Base-by-base conservation (phyloP, 2,113 vertebrate species). In the cat (Felis catus) region DNA sequence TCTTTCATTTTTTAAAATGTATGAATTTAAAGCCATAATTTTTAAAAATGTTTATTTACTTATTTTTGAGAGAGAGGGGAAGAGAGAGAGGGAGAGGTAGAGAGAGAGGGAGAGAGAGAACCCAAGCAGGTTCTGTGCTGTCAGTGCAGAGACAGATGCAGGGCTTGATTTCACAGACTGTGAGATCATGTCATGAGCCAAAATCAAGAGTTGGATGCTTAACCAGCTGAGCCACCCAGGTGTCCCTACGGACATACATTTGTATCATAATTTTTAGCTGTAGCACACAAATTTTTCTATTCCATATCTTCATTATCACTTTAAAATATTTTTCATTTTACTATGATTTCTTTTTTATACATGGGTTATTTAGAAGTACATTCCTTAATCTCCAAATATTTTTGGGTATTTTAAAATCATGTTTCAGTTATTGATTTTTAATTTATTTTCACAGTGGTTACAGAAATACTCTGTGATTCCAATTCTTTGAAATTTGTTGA, bases 401-500 rank as follows among this genome's bases (percentile, higher is more conserved):
- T 90, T 65, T 94, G 19, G 45, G 2, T 45, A 51, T 74, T 93
- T 92, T 76, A 31, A 29, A 86, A 80, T 74, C 81, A 74, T 41
- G 78, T 79, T 91, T 82, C 25, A 66, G 8, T 74, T 87, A 31
- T 65, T 92, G 51, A 70, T 55, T 94, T 94, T 55, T 70, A n/a
- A 85, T 92, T 95, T 80, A 63, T 92, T 85, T 95, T 92, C 29
- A 80, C 15, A 61, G 5, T 78, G 36, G 7, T 83, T 10, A 87
- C 36, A 91, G 29, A 95, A 58, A 88, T 78, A n/a, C 1, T 89
- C 21, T 68, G 13, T 84, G 27, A 36, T 27, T 93, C 79, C 33
- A 85, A 9, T 89, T 93, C 53, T 84, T 89, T 70, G 33, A 89
- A 78, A 29, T 94, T 78, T 85, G 16, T 91, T 89, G 39, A 89